Base-by-base conservation (phyloP, 2,888 invertebrate species). In the Phanerotoma sp. region DNA sequence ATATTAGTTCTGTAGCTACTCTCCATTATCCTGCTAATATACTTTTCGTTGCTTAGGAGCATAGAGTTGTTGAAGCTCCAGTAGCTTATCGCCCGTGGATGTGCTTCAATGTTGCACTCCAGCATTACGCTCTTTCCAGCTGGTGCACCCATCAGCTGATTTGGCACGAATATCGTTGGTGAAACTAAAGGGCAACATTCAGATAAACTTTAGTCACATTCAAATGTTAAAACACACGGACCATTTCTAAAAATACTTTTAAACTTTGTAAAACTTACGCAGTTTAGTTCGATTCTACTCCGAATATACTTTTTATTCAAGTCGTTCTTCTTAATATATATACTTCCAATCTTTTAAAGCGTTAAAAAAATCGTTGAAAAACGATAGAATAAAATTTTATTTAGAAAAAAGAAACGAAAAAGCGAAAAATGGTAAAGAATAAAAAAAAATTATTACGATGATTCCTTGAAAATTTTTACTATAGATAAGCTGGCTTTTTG, bases 151-250 rank as follows among this genome's bases (percentile, higher is more conserved):
- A 94, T 93, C 78, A 94, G 82, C 81, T 94, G 93, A 82, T 93
- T 94, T 51, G 93, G 93, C 62, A 94, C 93, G 89, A 91, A 93
- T 74, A 94, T 93, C 91, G 93, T 92, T 47, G 94, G 94, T 0
- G 91, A 89, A 81, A 94, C 94, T 94, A 81, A 20, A 81, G 20
- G 64, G 66, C 64, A 66, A 60, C 60, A 48, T 53, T 11, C 7
- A 22, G 32, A 32, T 50, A 21, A 41, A 22, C 28, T 15, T 32
- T 32, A 22, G 15, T 47, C 21, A 38, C 38, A 38, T 38, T 38
- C 38, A 38, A 38, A 38, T 16, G 10, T 18, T 10, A 38, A n/a
- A n/a, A n/a, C n/a, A 16, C 38, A 38, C 16, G 11, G 20, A n/a
- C 16, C 18, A 38, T 38, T 38, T 38, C 20, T 18, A 11, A 38